Evolutionary conservation across 2,113 vertebrate genomes (phyloP), one percentile per base, ranked within the genome.

Genomic region (Pantherophis guttatus): DNA sequence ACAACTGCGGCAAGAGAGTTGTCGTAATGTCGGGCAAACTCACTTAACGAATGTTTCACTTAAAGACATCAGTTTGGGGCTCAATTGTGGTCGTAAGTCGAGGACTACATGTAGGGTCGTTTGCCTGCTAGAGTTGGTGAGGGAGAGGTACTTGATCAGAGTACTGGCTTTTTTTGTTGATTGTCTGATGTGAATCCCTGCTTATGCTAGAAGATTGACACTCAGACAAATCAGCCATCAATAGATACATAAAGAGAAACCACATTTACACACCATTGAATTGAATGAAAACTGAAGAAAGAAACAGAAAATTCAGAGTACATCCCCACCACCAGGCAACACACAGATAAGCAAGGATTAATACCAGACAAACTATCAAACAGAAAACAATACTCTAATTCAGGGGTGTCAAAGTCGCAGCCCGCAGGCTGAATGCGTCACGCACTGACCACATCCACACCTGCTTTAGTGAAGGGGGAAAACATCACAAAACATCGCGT

Each of bases 61-160:
- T 26, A 29, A 10, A 3, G 3, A 62, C 26, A 29, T 62, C 24
- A 62, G 29, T 62, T 62, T 62, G 23, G 58, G 58, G 8, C 23
- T 59, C 8, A 59, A 24, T 59, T 59, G 58, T 13, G 11, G 62
- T n/a, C 5, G 0, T n/a, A 59, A 59, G 8, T 59, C 23, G 5
- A 59, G 58, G 8, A 9, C 58, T 24, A 8, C 21, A 7, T n/a
- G 24, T 12, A 13, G 0, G 5, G 62, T 12, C 29, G 0, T 65
- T 65, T 29, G 26, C 12, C 62, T 65, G 29, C 62, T 65, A 59
- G 8, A 24, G 58, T 59, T 10, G 4, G 11, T 6, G 1, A 3
- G 26, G 59, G 26, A 12, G 3, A 29, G 11, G 11, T 65, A 2
- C 21, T 58, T 58, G 21, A 23, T 29, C 12, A 62, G 26, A 62